phyloP scores from a whole-genome alignment of 2,797 vertebrate genomes.

The Melanotaenia trifasciata region DNA sequence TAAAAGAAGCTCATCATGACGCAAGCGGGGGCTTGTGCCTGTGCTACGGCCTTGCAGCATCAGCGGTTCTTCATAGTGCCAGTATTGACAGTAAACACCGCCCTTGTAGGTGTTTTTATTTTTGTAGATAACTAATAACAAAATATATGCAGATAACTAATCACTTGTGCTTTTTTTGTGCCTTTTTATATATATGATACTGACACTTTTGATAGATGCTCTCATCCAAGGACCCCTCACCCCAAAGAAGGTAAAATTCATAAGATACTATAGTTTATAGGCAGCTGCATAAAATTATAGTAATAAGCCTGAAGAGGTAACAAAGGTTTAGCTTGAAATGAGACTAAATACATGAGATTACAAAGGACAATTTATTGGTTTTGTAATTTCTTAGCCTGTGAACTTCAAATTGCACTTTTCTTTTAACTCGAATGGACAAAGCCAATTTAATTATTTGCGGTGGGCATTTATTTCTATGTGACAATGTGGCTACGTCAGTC shows the following conservation, averaged over 20 bases:
- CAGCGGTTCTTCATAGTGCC: background rate
- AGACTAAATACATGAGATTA: no score
- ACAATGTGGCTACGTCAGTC: background rate
- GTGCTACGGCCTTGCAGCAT: constrained; percentile 1
- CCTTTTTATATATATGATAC: background rate
- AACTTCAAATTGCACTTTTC: background rate
- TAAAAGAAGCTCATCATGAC: constrained; percentile 19
- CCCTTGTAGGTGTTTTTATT: constrained; percentile 2
- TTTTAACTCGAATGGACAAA: background rate
- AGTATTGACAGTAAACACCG: constrained; percentile 2
- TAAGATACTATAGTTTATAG: background rate
- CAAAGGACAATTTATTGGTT: background rate
- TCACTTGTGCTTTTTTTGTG: background rate
- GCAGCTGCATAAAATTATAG: no score
- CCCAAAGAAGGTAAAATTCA: background rate
- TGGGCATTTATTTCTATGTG: background rate
- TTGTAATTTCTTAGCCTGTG: background rate
- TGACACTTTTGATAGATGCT: background rate
- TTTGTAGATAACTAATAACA: background rate
- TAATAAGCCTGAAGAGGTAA: background rate
- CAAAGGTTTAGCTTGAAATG: background rate
- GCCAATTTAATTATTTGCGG: background rate
- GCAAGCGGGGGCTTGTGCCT: background rate
- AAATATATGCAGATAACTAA: background rate
- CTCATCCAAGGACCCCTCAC: background rate